Base-by-base conservation (phyloP, 1,140 invertebrate species). In the Coptotermes formosanus region DNA sequence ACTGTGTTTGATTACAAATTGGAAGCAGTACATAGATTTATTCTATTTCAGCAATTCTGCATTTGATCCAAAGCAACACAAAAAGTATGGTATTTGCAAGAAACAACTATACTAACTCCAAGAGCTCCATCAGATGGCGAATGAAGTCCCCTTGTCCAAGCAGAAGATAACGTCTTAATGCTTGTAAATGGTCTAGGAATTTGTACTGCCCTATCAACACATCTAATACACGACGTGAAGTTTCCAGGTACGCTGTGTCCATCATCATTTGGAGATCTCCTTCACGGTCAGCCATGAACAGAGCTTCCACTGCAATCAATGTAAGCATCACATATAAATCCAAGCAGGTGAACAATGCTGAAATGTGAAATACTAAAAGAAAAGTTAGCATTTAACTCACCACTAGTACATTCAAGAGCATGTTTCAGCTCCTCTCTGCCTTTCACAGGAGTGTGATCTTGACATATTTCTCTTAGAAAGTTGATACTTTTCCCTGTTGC, bases 121-220 rank as follows among this genome's bases (percentile, higher is more conserved):
- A 91, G 23, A 98, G 92, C 89, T 98, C 96, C 93, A 99, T 96
- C 32, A 99, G 93, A 90, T 98, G 96, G 89, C 97, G 94, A 88
- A 98, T 97, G 90, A 99, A 99, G 92, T 99, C 98, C 19, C 98
- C 98, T 92, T 99, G 98, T 25, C 97, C 97, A 9, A 99, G 93
- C 48, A 99, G 92, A 87, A 99, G 92, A 91, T 99, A 99, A 85
- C 96, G 93, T 87, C 97, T 94, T 90, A 99, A 95, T 12, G 97
- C 98, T 88, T 97, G 95, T 69, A 99, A 93, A 92, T 99, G 98
- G 90, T 97, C 96, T 89, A 98, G 93, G 82, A 99, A 93, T 88
- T 97, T 96, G 92, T 97, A 98, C 87, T 97, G 95, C 87, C 95
- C 94, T 86, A 95, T 95, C 86, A 99, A 93, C 86, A 98, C 95